Evolutionary conservation across 2,113 vertebrate genomes (phyloP).

Genomic region (Hydrolagus affinis): DNA sequence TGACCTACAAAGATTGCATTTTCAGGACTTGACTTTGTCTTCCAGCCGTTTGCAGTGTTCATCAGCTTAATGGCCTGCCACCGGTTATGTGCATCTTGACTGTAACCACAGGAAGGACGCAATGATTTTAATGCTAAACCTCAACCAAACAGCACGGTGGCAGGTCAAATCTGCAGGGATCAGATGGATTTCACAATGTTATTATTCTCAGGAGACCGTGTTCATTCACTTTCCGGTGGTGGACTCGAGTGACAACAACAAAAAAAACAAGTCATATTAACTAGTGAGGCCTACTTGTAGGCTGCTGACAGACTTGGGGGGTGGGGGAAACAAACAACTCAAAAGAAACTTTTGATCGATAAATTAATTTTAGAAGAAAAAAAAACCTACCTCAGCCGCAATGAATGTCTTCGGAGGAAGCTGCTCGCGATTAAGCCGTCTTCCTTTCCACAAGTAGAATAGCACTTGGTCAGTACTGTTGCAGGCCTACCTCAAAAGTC

Average conservation of each 20-base stretch:
- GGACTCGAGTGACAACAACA: conserved; percentile 33
- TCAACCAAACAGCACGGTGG: neutral
- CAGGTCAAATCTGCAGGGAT: conserved; percentile 23
- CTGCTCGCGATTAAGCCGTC: conserved; percentile 52
- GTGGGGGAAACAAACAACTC: conserved; percentile 53
- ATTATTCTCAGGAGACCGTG: neutral
- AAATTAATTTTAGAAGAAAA: conserved; percentile 47
- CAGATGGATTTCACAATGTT: conserved; percentile 19
- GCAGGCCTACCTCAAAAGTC: conserved; percentile 87
- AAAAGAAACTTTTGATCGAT: conserved; percentile 42
- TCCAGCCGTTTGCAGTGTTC: neutral
- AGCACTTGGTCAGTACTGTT: conserved; percentile 64
- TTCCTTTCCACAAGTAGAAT: conserved; percentile 48
- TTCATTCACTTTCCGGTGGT: too few relatives aligned
- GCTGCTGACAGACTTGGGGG: conserved; percentile 57
- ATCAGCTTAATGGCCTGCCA: neutral
- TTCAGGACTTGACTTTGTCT: neutral
- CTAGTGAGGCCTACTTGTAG: conserved; percentile 57
- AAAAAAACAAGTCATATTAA: conserved; percentile 45
- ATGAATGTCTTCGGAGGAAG: conserved; percentile 89
- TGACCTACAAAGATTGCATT: neutral
- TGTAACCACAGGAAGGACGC: neutral
- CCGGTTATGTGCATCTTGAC: neutral
- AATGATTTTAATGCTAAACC: neutral
- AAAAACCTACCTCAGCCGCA: conserved; percentile 96